These are phyloP conservation scores for Ammospiza nelsoni DNA, from an alignment of 2,113 vertebrate species.

Conservation along the genomic window DNA sequence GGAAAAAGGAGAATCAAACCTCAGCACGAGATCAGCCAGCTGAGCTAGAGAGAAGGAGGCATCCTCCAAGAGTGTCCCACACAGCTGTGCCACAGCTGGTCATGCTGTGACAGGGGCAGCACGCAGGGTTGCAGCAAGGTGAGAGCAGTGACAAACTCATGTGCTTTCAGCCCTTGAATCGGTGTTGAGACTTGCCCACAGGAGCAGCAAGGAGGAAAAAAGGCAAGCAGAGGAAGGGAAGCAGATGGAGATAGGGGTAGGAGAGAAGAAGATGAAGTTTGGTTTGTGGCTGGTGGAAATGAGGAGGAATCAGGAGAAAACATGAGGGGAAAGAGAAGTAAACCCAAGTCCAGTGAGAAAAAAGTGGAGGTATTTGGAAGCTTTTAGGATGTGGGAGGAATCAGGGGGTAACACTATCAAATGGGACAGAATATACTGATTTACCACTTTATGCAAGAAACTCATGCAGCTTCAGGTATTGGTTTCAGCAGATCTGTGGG, in stretches of 20 bases:
- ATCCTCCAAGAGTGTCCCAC: background rate
- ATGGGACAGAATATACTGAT: background rate
- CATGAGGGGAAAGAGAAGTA: background rate
- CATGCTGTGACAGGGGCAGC: background rate
- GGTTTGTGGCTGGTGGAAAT: background rate
- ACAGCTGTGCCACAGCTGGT: background rate
- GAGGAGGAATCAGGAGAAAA: background rate
- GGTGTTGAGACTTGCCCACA: fast-evolving
- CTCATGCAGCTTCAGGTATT: background rate
- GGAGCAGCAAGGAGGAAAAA: background rate
- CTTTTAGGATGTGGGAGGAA: background rate
- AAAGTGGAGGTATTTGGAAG: background rate
- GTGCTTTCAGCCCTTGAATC: background rate
- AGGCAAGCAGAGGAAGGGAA: background rate
- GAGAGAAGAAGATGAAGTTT: background rate
- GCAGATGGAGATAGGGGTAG: no score
- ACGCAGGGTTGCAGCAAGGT: background rate
- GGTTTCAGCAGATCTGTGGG: background rate
- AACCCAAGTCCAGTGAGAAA: background rate
- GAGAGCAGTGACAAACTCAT: background rate
- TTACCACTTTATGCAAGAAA: background rate
- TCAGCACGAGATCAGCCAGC: no score
- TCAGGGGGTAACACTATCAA: background rate
- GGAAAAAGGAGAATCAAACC: background rate
- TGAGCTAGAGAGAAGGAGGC: no score